phyloP scores from a whole-genome alignment of 2,888 invertebrate genomes.

The Synergus itoensis region DNA sequence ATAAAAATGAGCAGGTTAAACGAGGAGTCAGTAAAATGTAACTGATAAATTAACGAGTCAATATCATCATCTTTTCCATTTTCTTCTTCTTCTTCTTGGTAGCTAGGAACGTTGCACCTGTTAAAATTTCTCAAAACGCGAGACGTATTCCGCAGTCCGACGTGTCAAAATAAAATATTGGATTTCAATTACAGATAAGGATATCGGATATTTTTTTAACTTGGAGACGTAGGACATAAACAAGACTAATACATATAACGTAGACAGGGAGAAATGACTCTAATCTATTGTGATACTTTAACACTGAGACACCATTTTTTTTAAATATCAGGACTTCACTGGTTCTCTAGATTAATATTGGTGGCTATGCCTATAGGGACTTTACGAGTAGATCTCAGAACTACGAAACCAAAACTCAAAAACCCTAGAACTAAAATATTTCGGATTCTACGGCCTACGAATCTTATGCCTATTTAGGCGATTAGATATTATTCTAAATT shows the following conservation, averaged over 20 bases:
- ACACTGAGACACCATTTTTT: conserved; percentile 7
- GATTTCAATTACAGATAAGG: conserved; percentile 13
- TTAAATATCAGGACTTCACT: conserved; percentile 1
- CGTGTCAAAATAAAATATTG: conserved; percentile 13
- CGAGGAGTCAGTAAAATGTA: conserved; percentile 1
- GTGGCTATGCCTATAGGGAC: conserved; percentile 6
- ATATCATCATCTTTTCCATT: neutral
- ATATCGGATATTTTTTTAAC: neutral
- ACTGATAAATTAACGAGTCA: neutral
- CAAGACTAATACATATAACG: conserved; percentile 23
- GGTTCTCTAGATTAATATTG: conserved; percentile 14
- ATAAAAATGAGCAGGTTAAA: neutral
- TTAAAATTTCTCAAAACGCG: conserved; percentile 14
- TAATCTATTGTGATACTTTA: conserved; percentile 20
- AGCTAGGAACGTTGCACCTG: conserved; percentile 10
- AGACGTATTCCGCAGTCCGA: neutral
- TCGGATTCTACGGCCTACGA: conserved; percentile 6
- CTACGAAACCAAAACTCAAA: conserved; percentile 36
- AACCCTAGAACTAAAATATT: conserved; percentile 24
- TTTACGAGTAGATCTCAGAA: conserved; percentile 23
- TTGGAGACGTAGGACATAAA: conserved; percentile 25
- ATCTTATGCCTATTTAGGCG: neutral
- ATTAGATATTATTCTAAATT: conserved; percentile 19
- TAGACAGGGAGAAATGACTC: conserved; percentile 23
- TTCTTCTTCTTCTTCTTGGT: conserved; percentile 26